Conservation (phyloP, 2,888 invertebrate species). For the Laspeyria flexula region DNA sequence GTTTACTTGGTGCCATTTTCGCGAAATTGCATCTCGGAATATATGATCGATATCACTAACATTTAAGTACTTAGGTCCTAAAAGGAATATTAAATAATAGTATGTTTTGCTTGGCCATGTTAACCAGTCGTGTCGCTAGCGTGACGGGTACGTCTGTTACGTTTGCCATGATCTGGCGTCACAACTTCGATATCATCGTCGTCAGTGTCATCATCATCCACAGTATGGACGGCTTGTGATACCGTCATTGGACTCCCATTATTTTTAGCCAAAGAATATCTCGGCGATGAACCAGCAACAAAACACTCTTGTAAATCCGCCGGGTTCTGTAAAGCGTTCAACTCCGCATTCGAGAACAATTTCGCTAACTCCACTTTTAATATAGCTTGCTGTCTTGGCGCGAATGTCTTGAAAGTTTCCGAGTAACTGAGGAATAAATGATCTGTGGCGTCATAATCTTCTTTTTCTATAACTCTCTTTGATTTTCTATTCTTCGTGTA, state of each 20-base stretch:
- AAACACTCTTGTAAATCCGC: slow-evolving; percentile 10
- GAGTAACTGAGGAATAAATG: slow-evolving; percentile 48
- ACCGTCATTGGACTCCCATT: neutral
- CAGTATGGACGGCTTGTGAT: slow-evolving; percentile 7
- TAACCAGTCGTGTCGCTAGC: slow-evolving; percentile 7
- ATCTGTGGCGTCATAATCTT: slow-evolving; percentile 38
- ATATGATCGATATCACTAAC: neutral
- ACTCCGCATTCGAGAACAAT: slow-evolving; percentile 43
- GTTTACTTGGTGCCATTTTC: too few relatives aligned
- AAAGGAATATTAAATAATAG: neutral
- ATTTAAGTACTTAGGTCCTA: neutral
- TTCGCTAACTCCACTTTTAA: slow-evolving; percentile 49
- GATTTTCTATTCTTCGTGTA: slow-evolving; percentile 10
- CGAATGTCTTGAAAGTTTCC: slow-evolving; percentile 43
- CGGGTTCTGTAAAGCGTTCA: slow-evolving; percentile 17
- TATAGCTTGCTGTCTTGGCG: slow-evolving; percentile 33
- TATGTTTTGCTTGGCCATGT: neutral
- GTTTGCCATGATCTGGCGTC: slow-evolving; percentile 5
- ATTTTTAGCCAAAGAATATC: neutral
- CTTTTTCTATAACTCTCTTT: slow-evolving; percentile 12
- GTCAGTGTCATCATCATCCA: slow-evolving; percentile 5
- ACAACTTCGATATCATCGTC: slow-evolving; percentile 15
- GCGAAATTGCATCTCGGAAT: too few relatives aligned
- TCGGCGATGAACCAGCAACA: slow-evolving; percentile 13
- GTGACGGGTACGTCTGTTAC: neutral